phyloP scores from a whole-genome alignment of 92 coral and sea anemone genomes.

The Virgularia gustaviana region DNA sequence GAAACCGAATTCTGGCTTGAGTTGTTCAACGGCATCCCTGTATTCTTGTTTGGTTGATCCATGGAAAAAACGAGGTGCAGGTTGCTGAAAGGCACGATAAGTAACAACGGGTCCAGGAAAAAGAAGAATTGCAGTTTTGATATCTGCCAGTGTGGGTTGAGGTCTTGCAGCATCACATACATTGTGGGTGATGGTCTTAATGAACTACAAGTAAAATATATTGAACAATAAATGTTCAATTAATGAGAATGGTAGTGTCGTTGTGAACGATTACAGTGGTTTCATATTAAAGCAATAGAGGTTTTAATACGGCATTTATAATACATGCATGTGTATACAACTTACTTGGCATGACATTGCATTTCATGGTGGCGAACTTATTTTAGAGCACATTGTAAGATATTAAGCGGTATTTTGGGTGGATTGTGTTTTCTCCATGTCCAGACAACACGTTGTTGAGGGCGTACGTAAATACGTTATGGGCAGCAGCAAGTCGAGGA shows the following conservation, averaged over 20 bases:
- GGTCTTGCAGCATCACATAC: constrained; percentile 10
- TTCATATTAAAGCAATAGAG: no score
- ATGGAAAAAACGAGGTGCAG: constrained; percentile 19
- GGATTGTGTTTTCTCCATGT: no score
- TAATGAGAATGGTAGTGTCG: no score
- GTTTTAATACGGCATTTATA: no score
- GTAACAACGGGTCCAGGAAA: constrained; percentile 45
- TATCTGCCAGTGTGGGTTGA: constrained; percentile 6
- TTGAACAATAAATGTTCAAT: no score
- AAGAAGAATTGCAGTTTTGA: constrained; percentile 25
- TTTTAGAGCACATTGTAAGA: no score
- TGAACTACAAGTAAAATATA: no score
- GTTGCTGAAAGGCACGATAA: constrained; percentile 45
- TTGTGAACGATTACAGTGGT: no score
- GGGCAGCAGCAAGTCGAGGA: constrained; percentile 20
- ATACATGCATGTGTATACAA: no score
- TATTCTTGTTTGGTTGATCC: constrained; percentile 22
- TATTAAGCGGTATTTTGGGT: no score
- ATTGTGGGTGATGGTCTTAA: constrained; percentile 14
- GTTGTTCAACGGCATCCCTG: neutral
- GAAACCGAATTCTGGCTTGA: constrained; percentile 4
- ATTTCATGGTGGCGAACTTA: no score
- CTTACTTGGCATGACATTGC: constrained; percentile 57
- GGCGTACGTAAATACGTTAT: neutral
- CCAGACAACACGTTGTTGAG: constrained; percentile 2